Percentiles rank a stretch among this genome's conserved stretches.
Conservation (phyloP, 2,113 vertebrate species). For the Catharus bicknelli region DNA sequence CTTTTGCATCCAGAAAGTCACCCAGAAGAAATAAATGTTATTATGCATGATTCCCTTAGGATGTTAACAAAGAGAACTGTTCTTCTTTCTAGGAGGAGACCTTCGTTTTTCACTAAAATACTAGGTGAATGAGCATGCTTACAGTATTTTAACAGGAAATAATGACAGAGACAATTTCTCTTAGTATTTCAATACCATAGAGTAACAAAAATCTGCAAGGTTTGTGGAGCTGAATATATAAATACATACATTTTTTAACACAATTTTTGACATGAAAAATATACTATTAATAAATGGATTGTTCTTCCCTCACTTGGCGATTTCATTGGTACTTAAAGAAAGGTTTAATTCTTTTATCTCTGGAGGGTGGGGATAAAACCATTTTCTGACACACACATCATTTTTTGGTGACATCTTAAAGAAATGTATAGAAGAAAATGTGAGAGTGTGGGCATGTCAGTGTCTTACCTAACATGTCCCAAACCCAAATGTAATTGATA, state of each 20-base stretch:
- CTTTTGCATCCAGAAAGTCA: slow-evolving; percentile 3
- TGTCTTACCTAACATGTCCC: not conserved
- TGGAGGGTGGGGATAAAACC: slow-evolving; percentile 44
- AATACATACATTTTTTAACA: not conserved
- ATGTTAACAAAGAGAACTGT: not conserved
- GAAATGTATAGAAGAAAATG: not conserved
- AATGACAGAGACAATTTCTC: slow-evolving; percentile 31
- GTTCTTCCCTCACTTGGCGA: slow-evolving; percentile 25
- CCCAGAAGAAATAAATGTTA: slow-evolving; percentile 27
- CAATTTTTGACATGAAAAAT: slow-evolving; percentile 52
- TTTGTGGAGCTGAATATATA: slow-evolving; percentile 43
- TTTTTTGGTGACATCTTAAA: not conserved
- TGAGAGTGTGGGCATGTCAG: not conserved
- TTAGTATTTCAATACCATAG: slow-evolving; percentile 35
- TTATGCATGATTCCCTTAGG: not conserved
- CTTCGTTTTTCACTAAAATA: slow-evolving; percentile 25
- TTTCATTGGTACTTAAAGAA: slow-evolving; percentile 58
- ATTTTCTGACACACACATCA: not conserved
- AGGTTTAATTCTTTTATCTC: slow-evolving; percentile 55
- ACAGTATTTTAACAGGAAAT: slow-evolving; percentile 21
- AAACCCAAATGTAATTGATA: not conserved
- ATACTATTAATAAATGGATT: slow-evolving; percentile 40
- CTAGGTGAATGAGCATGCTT: slow-evolving; percentile 22
- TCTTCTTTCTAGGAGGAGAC: slow-evolving; percentile 37
- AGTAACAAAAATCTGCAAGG: slow-evolving; percentile 46